A percentile compares a stretch with the other conserved stretches of the same genome.
Conservation (phyloP, 2,888 invertebrate species). For the Eristalis pertinax region DNA sequence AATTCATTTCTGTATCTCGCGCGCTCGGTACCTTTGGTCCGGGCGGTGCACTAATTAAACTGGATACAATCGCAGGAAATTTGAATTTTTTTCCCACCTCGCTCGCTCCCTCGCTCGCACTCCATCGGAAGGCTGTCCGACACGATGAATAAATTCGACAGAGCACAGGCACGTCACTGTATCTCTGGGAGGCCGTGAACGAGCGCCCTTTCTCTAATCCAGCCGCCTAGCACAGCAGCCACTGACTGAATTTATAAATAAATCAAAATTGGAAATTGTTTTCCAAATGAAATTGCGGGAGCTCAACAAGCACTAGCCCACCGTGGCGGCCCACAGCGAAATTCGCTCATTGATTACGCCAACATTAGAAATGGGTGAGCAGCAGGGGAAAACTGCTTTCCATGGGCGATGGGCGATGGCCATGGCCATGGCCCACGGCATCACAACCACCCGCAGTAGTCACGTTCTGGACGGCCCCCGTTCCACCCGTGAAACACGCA, state of each 20-base stretch:
- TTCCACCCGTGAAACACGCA: conserved; percentile 12
- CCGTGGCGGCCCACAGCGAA: not conserved
- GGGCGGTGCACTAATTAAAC: conserved; percentile 56
- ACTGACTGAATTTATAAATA: conserved; percentile 68
- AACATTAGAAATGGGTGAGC: not conserved
- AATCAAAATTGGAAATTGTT: conserved; percentile 72
- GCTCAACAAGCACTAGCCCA: conserved; percentile 26
- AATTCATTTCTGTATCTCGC: conserved; percentile 52
- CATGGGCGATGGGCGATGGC: not conserved
- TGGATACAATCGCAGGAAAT: conserved; percentile 59
- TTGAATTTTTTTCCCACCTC: conserved; percentile 48
- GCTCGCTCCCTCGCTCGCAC: not conserved
- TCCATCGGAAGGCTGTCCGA: not conserved
- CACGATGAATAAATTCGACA: conserved; percentile 25
- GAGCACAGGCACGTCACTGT: not conserved
- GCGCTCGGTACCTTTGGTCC: conserved; percentile 1
- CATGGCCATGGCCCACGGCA: not conserved
- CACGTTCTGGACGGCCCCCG: conserved; percentile 52
- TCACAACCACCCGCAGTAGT: conserved; percentile 27
- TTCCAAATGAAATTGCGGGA: conserved; percentile 63
- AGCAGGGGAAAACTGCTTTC: conserved; percentile 16
- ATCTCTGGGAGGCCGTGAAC: not conserved
- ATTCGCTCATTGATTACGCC: conserved; percentile 45
- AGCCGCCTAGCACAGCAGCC: conserved; percentile 5
- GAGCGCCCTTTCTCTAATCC: conserved; percentile 39